Evolutionary conservation across 2,113 vertebrate genomes (phyloP).

Genomic region (Ariopsis seemanni): DNA sequence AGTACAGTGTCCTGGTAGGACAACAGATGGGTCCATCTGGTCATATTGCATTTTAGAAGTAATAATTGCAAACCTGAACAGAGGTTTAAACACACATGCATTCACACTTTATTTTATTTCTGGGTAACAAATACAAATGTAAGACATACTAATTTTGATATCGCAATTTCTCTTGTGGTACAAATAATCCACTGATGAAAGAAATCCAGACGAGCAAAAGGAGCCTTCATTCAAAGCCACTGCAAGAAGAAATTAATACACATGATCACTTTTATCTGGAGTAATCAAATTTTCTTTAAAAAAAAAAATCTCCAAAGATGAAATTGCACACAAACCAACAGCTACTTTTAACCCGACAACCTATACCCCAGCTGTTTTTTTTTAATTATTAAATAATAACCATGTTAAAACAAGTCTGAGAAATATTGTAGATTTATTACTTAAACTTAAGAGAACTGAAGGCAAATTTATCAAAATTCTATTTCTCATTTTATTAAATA

Average conservation of each 20-base stretch:
- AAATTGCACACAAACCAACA: not conserved
- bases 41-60: not conserved
- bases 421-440: not conserved
- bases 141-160: slow-evolving; percentile 31
- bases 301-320: not conserved
- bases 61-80: not conserved
- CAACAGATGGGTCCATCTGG: not conserved
- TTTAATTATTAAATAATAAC: not conserved
- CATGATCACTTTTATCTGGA: not conserved
- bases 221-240: slow-evolving; percentile 71
- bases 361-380: too few species aligned
- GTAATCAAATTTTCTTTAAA: not conserved
- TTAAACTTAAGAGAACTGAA: too few species aligned
- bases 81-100: not conserved
- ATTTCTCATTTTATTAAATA: too few species aligned
- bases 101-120: slow-evolving; percentile 42
- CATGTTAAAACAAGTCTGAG: not conserved
- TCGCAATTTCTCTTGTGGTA: slow-evolving; percentile 4
- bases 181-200: slow-evolving; percentile 29
- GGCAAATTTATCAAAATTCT: too few species aligned
- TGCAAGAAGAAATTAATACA: slow-evolving; percentile 52
- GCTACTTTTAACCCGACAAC: too few species aligned
- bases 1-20: not conserved
- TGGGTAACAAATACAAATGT: slow-evolving; percentile 44
- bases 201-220: slow-evolving; percentile 9